Base-by-base conservation (phyloP, 2,113 vertebrate genomes). In the Scortum barcoo region DNA sequence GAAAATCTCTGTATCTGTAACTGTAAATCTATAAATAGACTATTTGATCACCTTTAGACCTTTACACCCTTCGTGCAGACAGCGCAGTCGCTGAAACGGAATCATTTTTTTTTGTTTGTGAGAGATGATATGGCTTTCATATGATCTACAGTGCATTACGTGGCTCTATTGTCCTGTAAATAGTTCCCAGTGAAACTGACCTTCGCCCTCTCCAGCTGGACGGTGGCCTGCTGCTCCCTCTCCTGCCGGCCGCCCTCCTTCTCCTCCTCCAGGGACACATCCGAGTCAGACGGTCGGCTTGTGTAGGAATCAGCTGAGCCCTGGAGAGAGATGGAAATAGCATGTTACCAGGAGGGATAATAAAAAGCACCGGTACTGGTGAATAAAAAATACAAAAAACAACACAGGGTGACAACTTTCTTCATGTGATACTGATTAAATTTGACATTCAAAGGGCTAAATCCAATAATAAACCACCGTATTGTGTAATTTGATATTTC, bases 281-380 rank as follows among this genome's bases (percentile, higher is more conserved):
- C 97, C 8, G 98, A 99, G 95, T 99, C 98, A n/a, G 98, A 99
- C 1, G 98, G 98, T 93, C 97, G 97, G 96, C 98, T 99, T 78
- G 97, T 99, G 96, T 99, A 99, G 30, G 98, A 99, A 95, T 99
- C 98, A 91, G 98, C 98, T 94, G 98, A 99, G 92, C 98, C 98
- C 98, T 99, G 94, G 0, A 91, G 94, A 74, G 36, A 36, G n/a
- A n/a, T 6, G 30, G 12, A 44, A 28, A 58, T 12, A 13, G 26
- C 14, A 44, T 1, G 16, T 72, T 19, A 80, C 26, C 5, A 60
- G 42, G 19, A 24, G 22, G 28, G 6, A 24, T 19, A 30, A 11
- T n/a, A 30, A 11, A 44, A 61, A 40, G 24, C 5, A 24, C n/a
- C 28, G n/a, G 40, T 40, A 1, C 0, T 58, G 51, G 17, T n/a